Conservation (phyloP, 2,888 invertebrate genomes). For the Ametastegia equiseti region DNA sequence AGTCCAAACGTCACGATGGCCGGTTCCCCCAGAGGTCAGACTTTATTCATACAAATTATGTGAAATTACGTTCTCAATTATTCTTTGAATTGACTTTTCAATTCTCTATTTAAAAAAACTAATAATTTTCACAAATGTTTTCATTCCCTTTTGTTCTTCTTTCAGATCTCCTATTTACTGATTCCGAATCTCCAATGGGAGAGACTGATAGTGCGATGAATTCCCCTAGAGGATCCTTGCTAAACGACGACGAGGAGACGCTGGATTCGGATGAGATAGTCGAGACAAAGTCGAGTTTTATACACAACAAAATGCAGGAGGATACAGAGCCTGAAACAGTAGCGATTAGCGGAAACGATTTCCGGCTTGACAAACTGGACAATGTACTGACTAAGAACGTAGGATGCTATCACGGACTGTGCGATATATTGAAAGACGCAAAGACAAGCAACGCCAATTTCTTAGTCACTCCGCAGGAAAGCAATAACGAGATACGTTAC, state of each 20-base stretch:
- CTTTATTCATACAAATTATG: background rate
- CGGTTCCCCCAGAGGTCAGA: conserved; percentile 71
- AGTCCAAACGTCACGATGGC: conserved; percentile 72
- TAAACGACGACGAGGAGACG: conserved; percentile 68
- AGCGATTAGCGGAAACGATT: conserved; percentile 56
- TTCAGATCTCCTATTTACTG: conserved; percentile 44
- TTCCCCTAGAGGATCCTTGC: conserved; percentile 68
- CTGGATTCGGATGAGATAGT: conserved; percentile 69
- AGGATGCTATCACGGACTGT: conserved; percentile 69
- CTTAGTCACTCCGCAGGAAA: conserved; percentile 71
- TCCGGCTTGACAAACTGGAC: conserved; percentile 59
- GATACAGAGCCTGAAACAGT: background rate
- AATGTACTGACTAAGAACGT: conserved; percentile 62
- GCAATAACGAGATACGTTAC: conserved; percentile 77
- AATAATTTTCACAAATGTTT: too few species aligned
- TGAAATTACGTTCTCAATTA: too few species aligned
- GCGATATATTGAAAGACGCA: conserved; percentile 79
- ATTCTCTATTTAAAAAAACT: too few species aligned
- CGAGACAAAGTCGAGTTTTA: conserved; percentile 68
- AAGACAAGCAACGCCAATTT: conserved; percentile 81
- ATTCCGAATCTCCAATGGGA: conserved; percentile 66
- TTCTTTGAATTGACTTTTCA: too few species aligned
- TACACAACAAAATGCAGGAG: conserved; percentile 67
- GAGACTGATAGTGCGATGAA: conserved; percentile 71
- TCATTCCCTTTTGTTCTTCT: background rate